These are phyloP conservation scores for Cyphomyrus discorhynchus DNA, from an alignment of 2,113 vertebrate species.

Conservation along the genomic window DNA sequence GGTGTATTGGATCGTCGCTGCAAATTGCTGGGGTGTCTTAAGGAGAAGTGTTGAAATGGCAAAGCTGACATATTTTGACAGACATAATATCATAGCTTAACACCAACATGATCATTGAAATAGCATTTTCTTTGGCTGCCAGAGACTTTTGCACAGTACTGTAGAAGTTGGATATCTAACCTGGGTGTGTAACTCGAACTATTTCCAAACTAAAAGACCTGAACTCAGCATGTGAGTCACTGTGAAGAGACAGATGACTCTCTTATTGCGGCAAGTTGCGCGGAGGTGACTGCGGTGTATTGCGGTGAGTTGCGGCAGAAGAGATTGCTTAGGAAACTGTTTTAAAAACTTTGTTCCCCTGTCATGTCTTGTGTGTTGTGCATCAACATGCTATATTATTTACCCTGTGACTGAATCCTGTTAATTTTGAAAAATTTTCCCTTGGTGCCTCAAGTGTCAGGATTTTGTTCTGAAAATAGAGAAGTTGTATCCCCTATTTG, in stretches of 20 bases:
- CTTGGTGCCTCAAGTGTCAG: not conserved
- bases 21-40: not conserved
- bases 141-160: not conserved
- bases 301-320: not conserved
- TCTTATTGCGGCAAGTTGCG: not conserved
- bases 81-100: not conserved
- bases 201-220: not conserved
- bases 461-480: not conserved
- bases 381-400: not conserved
- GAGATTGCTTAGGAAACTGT: not conserved
- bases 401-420: not conserved
- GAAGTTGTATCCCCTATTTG: not conserved
- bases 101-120: not conserved
- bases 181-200: not conserved
- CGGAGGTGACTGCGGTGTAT: not conserved
- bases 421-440: slow-evolving; percentile 3
- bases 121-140: not conserved
- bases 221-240: not conserved
- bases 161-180: not conserved
- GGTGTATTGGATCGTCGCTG: not conserved
- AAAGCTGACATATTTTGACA: not conserved
- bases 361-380: not conserved
- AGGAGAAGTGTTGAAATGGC: not conserved
- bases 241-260: not conserved
- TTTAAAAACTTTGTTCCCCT: not conserved